phyloP scores from a whole-genome alignment of 2,797 vertebrate genomes.

The Thaleichthys pacificus region DNA sequence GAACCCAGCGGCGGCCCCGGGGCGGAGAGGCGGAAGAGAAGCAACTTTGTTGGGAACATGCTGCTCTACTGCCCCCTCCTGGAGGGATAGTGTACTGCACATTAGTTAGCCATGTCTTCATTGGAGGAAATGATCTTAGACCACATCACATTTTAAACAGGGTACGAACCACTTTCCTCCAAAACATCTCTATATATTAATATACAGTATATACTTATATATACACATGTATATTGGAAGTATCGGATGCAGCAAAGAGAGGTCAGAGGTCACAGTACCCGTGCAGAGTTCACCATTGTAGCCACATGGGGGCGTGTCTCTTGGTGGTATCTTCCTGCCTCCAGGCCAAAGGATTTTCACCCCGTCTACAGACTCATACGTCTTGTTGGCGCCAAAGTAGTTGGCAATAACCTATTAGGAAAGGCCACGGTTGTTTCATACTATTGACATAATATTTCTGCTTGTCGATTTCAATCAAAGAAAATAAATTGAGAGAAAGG shows the following conservation, averaged over 20 bases:
- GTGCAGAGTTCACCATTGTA: conserved; percentile 45
- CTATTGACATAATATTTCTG: background rate
- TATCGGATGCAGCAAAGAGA: background rate
- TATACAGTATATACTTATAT: too few relatives aligned
- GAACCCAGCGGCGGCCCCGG: background rate
- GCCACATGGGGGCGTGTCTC: conserved; percentile 51
- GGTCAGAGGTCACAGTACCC: conserved; percentile 25
- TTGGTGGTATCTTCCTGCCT: conserved; percentile 37
- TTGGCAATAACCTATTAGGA: conserved; percentile 45
- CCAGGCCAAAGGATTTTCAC: conserved; percentile 48
- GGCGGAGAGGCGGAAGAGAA: too few relatives aligned
- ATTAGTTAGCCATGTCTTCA: too few relatives aligned
- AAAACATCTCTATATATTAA: too few relatives aligned
- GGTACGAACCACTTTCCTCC: too few relatives aligned
- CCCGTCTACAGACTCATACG: conserved; percentile 42
- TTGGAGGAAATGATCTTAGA: too few relatives aligned
- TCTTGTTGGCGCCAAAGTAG: conserved; percentile 52
- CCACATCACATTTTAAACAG: too few relatives aligned
- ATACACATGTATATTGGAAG: too few relatives aligned
- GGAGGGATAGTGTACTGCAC: too few relatives aligned
- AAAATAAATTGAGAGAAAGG: background rate
- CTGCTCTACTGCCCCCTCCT: background rate
- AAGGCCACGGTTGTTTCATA: background rate
- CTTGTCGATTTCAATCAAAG: too few relatives aligned
- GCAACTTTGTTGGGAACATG: background rate